Evolutionary conservation across 2,797 vertebrate genomes (phyloP), one percentile per base, ranked within the genome.

Genomic region (Sibirionetta formosa): DNA sequence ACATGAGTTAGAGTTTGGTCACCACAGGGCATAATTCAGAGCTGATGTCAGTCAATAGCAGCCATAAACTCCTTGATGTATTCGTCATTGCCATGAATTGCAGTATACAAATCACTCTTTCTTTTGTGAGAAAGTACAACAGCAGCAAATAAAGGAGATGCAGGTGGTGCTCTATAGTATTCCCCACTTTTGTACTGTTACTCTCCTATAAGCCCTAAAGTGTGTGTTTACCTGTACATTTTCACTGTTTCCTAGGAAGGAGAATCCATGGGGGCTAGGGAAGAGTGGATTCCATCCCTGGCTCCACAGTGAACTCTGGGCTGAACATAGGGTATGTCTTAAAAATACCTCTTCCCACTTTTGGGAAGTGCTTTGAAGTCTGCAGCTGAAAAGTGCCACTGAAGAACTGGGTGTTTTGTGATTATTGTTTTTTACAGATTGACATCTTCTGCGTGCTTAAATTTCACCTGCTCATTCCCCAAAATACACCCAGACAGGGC

Each of bases 61-160:
- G 61, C 56, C 72, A 68, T 88, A 86, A 95, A 72, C 48, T 64
- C 82, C 82, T 82, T 91, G 56, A 91, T 92, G 44, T 82, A 31
- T 91, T 78, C 72, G 56, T 84, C 56, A 33, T 56, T 92, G 60
- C 18, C 15, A 7, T 64, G 81, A 90, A 84, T 63, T 63, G 57
- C 38, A 73, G 70, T 79, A 63, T 29, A 79, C 26, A 86, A 42
- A 85, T 82, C 66, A 65, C 31, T 54, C 36, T 26, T 80, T 65
- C 36, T 69, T 88, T 82, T 75, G 57, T 71, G 70, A 82, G 46
- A 51, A 83, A 86, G 53, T 58, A n/a, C 9, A 88, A 26, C 36
- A 75, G 26, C 12, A 50, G 22, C 22, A 38, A 84, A 84, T 31
- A 76, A 84, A 92, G 22, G 15, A 83, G 73, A 54, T 51, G 15